phyloP scores from a whole-genome alignment of 2,113 vertebrate genomes.

The Turnix velox region DNA sequence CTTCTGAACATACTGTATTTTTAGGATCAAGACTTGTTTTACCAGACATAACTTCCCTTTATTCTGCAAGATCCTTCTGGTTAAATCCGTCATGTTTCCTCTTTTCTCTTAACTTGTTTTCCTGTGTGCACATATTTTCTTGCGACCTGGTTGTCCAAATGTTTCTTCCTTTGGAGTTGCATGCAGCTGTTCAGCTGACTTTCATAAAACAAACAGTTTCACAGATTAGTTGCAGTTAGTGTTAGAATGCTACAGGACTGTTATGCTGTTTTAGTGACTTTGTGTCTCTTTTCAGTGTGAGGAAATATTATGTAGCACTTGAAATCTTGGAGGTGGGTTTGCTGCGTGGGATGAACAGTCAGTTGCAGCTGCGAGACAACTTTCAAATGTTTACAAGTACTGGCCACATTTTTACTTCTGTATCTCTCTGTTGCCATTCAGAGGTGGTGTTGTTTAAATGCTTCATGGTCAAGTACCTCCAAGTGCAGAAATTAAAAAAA shows the following conservation, averaged over 20 bases:
- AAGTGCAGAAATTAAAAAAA: not conserved
- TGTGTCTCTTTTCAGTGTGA: not conserved
- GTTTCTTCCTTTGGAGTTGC: not conserved
- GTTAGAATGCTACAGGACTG: not conserved
- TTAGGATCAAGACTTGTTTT: not conserved
- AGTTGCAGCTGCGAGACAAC: not conserved
- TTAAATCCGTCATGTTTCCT: too few species aligned
- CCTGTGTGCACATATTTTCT: not conserved
- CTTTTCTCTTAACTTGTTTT: not conserved
- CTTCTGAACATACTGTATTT: not conserved
- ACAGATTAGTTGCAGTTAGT: not conserved
- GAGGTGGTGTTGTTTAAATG: not conserved
- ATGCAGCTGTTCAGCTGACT: not conserved
- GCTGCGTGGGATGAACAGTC: not conserved
- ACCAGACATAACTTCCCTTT: not conserved
- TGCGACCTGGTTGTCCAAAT: not conserved
- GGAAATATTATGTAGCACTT: not conserved
- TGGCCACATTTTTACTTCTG: not conserved
- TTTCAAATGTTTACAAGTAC: not conserved
- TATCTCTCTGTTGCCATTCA: not conserved
- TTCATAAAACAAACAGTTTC: not conserved
- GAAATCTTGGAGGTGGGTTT: not conserved
- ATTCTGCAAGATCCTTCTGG: not conserved
- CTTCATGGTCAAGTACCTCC: not conserved
- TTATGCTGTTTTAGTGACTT: not conserved